phyloP scores from a whole-genome alignment of 2,888 invertebrate species.

The Nasonia oneida region DNA sequence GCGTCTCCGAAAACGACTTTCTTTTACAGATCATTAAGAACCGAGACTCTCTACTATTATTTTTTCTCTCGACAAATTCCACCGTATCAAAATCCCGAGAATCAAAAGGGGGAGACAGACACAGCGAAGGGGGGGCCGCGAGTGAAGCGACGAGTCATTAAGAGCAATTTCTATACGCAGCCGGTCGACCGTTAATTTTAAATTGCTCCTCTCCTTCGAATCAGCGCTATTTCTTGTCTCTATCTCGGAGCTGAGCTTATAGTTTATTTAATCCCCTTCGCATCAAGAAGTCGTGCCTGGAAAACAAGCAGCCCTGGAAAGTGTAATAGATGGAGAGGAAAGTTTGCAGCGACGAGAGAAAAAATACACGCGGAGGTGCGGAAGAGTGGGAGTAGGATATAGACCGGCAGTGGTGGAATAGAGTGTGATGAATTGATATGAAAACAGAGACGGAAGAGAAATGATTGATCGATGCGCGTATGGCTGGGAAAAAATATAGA shows the following conservation, averaged over 20 bases:
- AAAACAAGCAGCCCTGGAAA: neutral
- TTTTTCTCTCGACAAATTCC: neutral
- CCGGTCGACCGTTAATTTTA: slow-evolving; percentile 20
- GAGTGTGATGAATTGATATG: slow-evolving; percentile 29
- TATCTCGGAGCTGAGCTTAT: neutral
- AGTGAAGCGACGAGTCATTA: slow-evolving; percentile 36
- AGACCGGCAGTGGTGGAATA: neutral
- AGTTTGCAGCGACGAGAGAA: neutral
- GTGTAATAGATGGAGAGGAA: neutral
- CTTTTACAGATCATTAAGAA: neutral
- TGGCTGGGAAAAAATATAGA: neutral
- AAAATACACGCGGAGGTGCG: neutral
- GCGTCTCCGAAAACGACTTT: neutral
- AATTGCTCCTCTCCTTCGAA: slow-evolving; percentile 10
- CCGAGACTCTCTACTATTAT: neutral
- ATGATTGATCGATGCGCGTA: slow-evolving; percentile 20
- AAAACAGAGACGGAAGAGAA: neutral
- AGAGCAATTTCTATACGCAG: slow-evolving; percentile 25
- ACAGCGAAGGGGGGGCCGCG: neutral
- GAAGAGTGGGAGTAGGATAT: neutral
- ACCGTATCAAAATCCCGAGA: neutral
- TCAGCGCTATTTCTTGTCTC: neutral
- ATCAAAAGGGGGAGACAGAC: neutral
- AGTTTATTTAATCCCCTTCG: neutral
- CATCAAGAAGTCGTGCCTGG: neutral